phyloP scores from a whole-genome alignment of 2,888 invertebrate genomes.

The Exocentrus adspersus region DNA sequence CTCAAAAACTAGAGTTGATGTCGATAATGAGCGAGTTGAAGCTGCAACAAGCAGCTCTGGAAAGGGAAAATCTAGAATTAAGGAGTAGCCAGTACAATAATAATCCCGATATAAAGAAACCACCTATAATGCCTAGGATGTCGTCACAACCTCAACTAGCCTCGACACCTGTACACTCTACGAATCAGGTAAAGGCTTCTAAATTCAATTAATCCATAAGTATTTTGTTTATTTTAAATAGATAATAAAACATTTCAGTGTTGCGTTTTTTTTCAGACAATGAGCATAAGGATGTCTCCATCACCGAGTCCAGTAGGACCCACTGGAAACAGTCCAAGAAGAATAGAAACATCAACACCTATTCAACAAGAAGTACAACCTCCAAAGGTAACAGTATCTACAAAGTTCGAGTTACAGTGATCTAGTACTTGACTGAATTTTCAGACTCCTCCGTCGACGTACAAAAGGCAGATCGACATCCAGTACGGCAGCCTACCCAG shows the following conservation, averaged over 20 bases:
- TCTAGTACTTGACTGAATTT: constrained; percentile 16
- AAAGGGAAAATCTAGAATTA: constrained; percentile 87
- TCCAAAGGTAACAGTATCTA: constrained; percentile 61
- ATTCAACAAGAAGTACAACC: constrained; percentile 45
- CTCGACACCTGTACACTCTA: constrained; percentile 57
- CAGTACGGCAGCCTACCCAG: constrained; percentile 86
- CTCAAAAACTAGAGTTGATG: constrained; percentile 93
- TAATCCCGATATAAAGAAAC: constrained; percentile 54
- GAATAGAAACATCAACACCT: constrained; percentile 49
- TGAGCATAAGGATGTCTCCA: constrained; percentile 60
- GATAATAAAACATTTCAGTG: too few relatives aligned
- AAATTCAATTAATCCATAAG: too few relatives aligned
- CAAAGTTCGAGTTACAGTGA: too few relatives aligned
- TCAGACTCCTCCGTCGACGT: constrained; percentile 80
- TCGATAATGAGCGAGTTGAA: constrained; percentile 94
- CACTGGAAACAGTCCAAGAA: constrained; percentile 54
- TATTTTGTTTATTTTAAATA: too few relatives aligned
- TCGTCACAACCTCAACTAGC: constrained; percentile 62
- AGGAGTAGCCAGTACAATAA: constrained; percentile 64
- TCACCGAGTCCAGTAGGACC: constrained; percentile 63
- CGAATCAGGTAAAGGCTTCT: too few relatives aligned
- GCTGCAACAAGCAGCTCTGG: constrained; percentile 84
- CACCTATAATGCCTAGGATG: constrained; percentile 57
- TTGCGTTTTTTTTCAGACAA: constrained; percentile 46
- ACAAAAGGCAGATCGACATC: constrained; percentile 78